Evolutionary conservation across 2,888 invertebrate genomes (phyloP).

Genomic region (Pyrocoelia pectoralis): DNA sequence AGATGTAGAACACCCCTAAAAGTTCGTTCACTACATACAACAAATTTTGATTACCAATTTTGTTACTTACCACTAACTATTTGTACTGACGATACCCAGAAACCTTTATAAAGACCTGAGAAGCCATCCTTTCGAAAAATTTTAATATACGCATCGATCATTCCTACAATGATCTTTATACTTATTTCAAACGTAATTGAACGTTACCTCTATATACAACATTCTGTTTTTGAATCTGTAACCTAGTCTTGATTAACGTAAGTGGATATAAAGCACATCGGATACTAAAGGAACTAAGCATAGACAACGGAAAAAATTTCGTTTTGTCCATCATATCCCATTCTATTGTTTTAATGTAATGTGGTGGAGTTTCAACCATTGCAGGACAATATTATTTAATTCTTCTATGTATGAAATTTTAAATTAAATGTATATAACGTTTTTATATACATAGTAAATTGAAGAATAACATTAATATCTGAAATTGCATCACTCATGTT

Average conservation of each 20-base stretch:
- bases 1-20: conserved; percentile 90
- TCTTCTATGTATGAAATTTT: not conserved
- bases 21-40: conserved; percentile 21
- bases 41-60: not conserved
- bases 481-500: conserved; percentile 1
- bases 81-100: conserved; percentile 90
- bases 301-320: conserved; percentile 92
- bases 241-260: conserved; percentile 92
- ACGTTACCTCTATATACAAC: conserved; percentile 79
- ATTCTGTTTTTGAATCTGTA: conserved; percentile 86
- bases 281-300: conserved; percentile 84
- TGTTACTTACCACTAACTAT: conserved; percentile 58
- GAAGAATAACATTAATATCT: not conserved
- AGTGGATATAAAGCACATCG: conserved; percentile 87
- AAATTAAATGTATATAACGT: not conserved
- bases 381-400: conserved; percentile 44
- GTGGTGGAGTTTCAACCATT: conserved; percentile 66
- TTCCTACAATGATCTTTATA: conserved; percentile 61
- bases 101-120: conserved; percentile 90
- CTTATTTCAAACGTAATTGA: too few relatives aligned
- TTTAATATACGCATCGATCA: conserved; percentile 88
- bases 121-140: conserved; percentile 86
- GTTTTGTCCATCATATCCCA: conserved; percentile 98
- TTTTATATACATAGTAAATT: not conserved
- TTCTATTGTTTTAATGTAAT: conserved; percentile 86